Conservation (phyloP, 2,113 vertebrate genomes). For the Uropsilus gracilis region DNA sequence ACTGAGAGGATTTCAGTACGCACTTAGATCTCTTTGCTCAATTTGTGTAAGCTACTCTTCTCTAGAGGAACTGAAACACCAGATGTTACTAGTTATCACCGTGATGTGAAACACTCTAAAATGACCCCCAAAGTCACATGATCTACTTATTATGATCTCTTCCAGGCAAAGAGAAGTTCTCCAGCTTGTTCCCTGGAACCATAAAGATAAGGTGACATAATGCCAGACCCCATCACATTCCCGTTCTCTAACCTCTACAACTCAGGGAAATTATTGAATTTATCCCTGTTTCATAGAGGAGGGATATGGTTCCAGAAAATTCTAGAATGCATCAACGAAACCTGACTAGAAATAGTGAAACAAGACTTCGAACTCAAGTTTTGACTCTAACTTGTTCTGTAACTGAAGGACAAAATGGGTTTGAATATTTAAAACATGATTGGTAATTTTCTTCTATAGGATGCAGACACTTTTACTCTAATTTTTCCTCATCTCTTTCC, state of each 20-base stretch:
- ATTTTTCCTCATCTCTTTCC: not conserved
- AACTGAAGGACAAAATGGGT: slow-evolving; percentile 8
- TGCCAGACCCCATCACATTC: not conserved
- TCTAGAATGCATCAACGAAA: not conserved
- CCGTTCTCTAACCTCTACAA: not conserved
- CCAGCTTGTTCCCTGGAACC: not conserved
- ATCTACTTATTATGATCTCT: not conserved
- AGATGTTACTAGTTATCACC: not conserved
- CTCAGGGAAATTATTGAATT: not conserved
- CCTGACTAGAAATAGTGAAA: not conserved
- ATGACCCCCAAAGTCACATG: not conserved
- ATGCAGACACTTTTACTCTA: not conserved
- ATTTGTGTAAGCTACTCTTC: not conserved
- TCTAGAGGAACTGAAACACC: not conserved
- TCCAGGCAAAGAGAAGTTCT: not conserved
- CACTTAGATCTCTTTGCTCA: not conserved
- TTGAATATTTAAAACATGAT: not conserved
- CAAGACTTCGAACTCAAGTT: not conserved
- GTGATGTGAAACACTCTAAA: not conserved
- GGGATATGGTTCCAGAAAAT: not conserved
- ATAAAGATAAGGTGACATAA: no score
- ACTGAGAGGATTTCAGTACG: not conserved
- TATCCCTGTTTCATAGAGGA: not conserved
- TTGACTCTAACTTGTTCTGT: not conserved
- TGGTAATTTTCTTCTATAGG: not conserved